phyloP scores from a whole-genome alignment of 2,113 vertebrate species.

The Calidris pygmaea region DNA sequence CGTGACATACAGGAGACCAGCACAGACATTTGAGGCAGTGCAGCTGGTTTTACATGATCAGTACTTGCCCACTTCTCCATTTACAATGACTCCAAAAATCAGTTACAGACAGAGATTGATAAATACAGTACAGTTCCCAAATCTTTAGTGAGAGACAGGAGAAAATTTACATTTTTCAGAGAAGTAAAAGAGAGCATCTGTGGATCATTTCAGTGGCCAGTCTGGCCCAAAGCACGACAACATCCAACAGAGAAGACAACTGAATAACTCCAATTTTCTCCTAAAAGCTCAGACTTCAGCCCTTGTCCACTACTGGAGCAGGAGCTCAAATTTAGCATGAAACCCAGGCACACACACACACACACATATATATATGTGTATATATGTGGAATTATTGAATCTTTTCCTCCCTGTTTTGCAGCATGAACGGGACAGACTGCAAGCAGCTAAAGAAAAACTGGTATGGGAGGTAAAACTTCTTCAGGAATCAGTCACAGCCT shows the following conservation, averaged over 20 bases:
- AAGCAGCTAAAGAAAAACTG: constrained; percentile 54
- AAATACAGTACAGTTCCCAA: not conserved
- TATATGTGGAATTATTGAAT: not conserved
- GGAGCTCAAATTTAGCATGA: not conserved
- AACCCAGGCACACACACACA: not conserved
- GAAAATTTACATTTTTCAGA: not conserved
- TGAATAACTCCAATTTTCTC: not conserved
- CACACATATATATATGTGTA: too few species aligned
- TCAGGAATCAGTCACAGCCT: constrained; percentile 53
- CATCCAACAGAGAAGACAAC: not conserved
- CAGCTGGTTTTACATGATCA: not conserved
- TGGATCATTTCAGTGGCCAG: not conserved
- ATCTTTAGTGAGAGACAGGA: not conserved
- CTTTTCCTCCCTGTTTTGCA: constrained; percentile 41
- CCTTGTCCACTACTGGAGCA: not conserved
- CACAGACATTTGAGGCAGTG: not conserved
- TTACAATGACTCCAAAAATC: not conserved
- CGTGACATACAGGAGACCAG: not conserved
- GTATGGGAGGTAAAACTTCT: constrained; percentile 50
- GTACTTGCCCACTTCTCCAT: not conserved
- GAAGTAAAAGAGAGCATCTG: not conserved
- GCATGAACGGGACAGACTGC: constrained; percentile 55
- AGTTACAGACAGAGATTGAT: not conserved
- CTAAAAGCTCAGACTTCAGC: not conserved
- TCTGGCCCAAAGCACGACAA: not conserved